These are phyloP conservation scores for Mirza zaza DNA, from an alignment of 2,113 vertebrate genomes.

Conservation along the genomic window DNA sequence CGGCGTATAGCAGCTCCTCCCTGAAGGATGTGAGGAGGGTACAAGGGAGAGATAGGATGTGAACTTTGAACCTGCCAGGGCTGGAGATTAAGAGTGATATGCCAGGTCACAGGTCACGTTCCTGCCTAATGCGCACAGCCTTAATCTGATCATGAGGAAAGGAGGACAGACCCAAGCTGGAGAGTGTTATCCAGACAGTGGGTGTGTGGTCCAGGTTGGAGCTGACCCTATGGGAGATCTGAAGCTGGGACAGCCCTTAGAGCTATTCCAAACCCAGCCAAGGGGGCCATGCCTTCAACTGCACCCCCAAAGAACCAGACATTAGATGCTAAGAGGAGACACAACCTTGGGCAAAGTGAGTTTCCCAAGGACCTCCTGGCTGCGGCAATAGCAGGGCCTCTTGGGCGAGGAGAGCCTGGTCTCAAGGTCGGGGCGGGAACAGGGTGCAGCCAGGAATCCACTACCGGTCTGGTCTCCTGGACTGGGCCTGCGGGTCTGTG, in stretches of 20 bases:
- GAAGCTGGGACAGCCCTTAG: background rate
- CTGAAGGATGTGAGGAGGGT: background rate
- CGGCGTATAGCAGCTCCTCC: background rate
- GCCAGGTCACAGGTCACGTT: background rate
- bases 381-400: background rate
- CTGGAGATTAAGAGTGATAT: background rate
- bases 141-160: background rate
- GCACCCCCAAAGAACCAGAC: background rate
- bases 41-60: background rate
- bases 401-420: too few species aligned
- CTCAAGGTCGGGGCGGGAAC: background rate
- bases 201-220: background rate
- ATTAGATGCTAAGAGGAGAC: accelerated
- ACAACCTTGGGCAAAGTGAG: background rate
- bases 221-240: background rate
- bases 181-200: too few species aligned
- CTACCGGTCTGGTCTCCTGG: background rate
- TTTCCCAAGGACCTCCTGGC: background rate
- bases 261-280: background rate
- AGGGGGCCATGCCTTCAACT: background rate
- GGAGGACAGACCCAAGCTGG: too few species aligned
- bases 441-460: background rate
- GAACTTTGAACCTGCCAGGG: background rate
- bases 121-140: background rate
- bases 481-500: too few species aligned